phyloP scores from a whole-genome alignment of 2,888 invertebrate genomes.

The Dermolepida albohirtum region DNA sequence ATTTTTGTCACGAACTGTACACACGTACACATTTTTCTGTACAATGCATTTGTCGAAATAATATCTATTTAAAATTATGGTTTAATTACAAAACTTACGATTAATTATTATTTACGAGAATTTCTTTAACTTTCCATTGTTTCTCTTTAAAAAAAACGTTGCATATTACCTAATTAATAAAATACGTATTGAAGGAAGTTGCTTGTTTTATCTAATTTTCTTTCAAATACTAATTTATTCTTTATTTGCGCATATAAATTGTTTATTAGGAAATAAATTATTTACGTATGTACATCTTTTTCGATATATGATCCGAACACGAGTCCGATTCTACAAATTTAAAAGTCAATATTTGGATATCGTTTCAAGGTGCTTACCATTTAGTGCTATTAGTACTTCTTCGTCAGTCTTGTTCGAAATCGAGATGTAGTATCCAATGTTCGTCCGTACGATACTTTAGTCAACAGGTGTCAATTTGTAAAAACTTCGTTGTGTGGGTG shows the following conservation, averaged over 20 bases:
- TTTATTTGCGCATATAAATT: neutral
- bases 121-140: no score
- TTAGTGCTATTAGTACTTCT: conserved; percentile 21
- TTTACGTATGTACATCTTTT: conserved; percentile 5
- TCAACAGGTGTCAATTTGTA: conserved; percentile 18
- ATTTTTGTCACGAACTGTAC: no score
- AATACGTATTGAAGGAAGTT: no score
- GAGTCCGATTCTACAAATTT: conserved; percentile 23
- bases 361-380: conserved; percentile 34
- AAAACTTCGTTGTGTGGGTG: conserved; percentile 17
- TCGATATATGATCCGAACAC: conserved; percentile 7
- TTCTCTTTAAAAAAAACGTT: no score
- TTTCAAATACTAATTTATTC: neutral
- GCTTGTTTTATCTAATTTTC: neutral
- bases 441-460: neutral
- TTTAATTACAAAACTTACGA: no score
- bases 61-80: no score
- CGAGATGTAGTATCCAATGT: conserved; percentile 26
- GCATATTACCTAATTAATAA: no score
- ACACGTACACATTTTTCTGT: no score
- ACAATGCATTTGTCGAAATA: no score
- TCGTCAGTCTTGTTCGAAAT: conserved; percentile 5
- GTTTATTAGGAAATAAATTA: neutral
- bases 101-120: no score
- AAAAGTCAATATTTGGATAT: conserved; percentile 29